Evolutionary conservation across 2,113 vertebrate genomes (phyloP).

Genomic region (Cyrtonyx montezumae): DNA sequence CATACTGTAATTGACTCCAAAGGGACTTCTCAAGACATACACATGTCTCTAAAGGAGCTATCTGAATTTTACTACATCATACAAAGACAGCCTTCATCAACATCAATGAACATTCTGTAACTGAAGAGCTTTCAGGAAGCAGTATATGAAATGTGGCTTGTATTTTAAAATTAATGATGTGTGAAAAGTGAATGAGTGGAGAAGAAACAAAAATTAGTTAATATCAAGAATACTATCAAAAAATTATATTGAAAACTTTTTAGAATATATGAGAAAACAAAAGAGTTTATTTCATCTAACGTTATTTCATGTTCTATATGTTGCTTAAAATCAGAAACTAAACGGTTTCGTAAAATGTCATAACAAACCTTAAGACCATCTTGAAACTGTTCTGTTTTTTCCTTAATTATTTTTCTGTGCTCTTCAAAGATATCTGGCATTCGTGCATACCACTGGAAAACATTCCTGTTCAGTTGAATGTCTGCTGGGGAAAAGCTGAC

Average conservation of each 20-base stretch:
- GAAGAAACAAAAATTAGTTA: not conserved
- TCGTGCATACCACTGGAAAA: slow-evolving; percentile 83
- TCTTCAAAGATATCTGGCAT: slow-evolving; percentile 88
- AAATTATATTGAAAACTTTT: not conserved
- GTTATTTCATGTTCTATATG: not conserved
- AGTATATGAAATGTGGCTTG: not conserved
- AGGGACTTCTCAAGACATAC: not conserved
- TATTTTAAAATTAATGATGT: not conserved
- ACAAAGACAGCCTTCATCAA: not conserved
- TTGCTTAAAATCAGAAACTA: not conserved
- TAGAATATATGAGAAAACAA: not conserved
- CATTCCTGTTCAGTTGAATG: slow-evolving; percentile 79
- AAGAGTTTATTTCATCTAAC: not conserved
- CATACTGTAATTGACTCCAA: not conserved
- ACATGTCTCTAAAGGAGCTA: not conserved
- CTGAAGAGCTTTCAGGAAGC: not conserved
- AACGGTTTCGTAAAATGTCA: not conserved
- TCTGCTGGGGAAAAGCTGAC: slow-evolving; percentile 79
- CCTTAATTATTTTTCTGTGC: slow-evolving; percentile 80
- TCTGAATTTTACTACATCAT: not conserved
- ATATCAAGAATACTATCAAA: not conserved
- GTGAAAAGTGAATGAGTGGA: not conserved
- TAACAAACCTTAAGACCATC: slow-evolving; percentile 82
- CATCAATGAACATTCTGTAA: not conserved
- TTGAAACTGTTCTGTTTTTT: slow-evolving; percentile 86